A percentile compares a stretch with the other conserved stretches of the same genome.
phyloP scores from a whole-genome alignment of 53 echinoderm and acorn worm species.

The Echinarachnius parma region DNA sequence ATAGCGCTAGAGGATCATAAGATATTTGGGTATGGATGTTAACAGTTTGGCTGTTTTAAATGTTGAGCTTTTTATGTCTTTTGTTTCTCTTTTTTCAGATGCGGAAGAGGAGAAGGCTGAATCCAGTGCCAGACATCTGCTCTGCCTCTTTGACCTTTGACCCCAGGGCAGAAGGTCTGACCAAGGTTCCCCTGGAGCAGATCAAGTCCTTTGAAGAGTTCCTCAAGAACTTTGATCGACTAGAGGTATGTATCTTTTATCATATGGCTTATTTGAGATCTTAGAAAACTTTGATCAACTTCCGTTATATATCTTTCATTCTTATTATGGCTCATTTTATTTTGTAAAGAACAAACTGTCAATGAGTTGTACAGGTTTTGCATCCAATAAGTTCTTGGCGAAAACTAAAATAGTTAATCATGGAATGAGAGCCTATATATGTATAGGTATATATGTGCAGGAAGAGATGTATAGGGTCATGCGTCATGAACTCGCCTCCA shows the following conservation, averaged over 20 bases:
- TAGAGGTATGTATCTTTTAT: constrained; percentile 63
- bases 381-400: too few relatives aligned
- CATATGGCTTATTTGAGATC: neutral
- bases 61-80: neutral
- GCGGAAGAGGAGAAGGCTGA: constrained; percentile 65
- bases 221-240: constrained; percentile 69
- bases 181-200: constrained; percentile 73
- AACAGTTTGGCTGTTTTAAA: too few relatives aligned
- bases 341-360: too few relatives aligned
- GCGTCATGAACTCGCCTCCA: too few relatives aligned
- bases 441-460: too few relatives aligned
- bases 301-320: neutral
- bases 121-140: constrained; percentile 65
- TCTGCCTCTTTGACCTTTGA: constrained; percentile 46
- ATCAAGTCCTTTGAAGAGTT: constrained; percentile 87
- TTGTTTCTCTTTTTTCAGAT: constrained; percentile 22
- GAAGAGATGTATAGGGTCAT: too few relatives aligned
- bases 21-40: too few relatives aligned
- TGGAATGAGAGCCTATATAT: too few relatives aligned
- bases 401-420: too few relatives aligned
- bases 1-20: too few relatives aligned
- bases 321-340: neutral
- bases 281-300: neutral
- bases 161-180: constrained; percentile 18
- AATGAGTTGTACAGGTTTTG: too few relatives aligned